Conservation (phyloP, 1,140 invertebrate genomes). For the Drosophila nigromelanica region DNA sequence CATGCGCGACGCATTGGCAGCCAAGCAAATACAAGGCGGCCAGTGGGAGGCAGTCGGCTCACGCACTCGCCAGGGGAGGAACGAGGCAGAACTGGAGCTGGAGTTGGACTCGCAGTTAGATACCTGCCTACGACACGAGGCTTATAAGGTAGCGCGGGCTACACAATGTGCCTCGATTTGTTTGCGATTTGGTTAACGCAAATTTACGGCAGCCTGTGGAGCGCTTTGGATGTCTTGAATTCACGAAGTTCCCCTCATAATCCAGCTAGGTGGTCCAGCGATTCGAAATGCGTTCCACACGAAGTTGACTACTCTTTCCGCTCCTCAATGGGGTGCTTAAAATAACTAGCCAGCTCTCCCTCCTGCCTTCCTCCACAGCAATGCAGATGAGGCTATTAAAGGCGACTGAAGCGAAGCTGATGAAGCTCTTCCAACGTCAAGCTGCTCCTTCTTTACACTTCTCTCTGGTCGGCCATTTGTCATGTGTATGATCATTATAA, state of each 20-base stretch:
- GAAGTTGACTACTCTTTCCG: constrained; percentile 2
- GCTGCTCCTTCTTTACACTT: constrained; percentile 14
- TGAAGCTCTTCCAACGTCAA: constrained; percentile 14
- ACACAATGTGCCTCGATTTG: constrained; percentile 69
- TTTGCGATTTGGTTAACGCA: constrained; percentile 71
- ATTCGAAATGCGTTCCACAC: constrained; percentile 30
- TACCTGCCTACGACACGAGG: constrained; percentile 25
- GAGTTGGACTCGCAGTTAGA: not conserved
- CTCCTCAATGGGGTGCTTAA: constrained; percentile 5
- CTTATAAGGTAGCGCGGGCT: constrained; percentile 56
- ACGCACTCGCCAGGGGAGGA: constrained; percentile 46
- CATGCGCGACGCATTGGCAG: constrained; percentile 74
- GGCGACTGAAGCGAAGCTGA: constrained; percentile 27
- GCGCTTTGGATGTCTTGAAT: constrained; percentile 39
- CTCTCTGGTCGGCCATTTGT: constrained; percentile 51
- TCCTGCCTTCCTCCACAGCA: not conserved
- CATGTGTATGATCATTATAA: constrained; percentile 46
- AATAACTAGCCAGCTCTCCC: constrained; percentile 4
- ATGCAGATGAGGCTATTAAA: constrained; percentile 50
- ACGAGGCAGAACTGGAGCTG: constrained; percentile 12
- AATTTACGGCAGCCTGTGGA: constrained; percentile 57
- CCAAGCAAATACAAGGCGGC: constrained; percentile 31
- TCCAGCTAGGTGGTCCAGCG: constrained; percentile 54
- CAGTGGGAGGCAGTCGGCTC: constrained; percentile 59
- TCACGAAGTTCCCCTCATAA: constrained; percentile 19